phyloP scores from a whole-genome alignment of 1,140 invertebrate genomes.

The Saxidomus purpurata region DNA sequence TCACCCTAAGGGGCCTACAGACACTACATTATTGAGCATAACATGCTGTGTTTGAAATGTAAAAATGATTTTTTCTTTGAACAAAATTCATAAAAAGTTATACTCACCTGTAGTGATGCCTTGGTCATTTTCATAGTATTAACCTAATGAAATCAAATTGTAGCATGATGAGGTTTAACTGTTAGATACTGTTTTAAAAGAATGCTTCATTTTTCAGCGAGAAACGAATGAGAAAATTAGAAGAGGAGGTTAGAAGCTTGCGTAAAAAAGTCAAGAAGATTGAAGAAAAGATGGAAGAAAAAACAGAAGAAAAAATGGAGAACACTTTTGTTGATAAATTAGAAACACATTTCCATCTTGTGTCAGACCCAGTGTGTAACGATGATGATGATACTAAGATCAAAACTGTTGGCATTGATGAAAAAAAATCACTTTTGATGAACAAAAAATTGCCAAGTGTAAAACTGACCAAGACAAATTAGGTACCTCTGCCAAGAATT shows the following conservation, averaged over 20 bases:
- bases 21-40: slow-evolving; percentile 45
- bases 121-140: slow-evolving; percentile 42
- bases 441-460: no score
- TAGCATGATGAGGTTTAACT: slow-evolving; percentile 47
- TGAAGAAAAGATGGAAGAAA: slow-evolving; percentile 2
- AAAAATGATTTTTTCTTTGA: slow-evolving; percentile 40
- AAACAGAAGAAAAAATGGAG: slow-evolving; percentile 17
- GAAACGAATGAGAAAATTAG: slow-evolving; percentile 47
- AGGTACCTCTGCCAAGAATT: slow-evolving; percentile 45
- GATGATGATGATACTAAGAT: slow-evolving; percentile 41
- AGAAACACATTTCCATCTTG: slow-evolving; percentile 43
- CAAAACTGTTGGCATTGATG: slow-evolving; percentile 46
- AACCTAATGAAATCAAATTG: slow-evolving; percentile 45
- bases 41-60: slow-evolving; percentile 47
- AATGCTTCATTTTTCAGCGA: slow-evolving; percentile 44
- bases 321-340: slow-evolving; percentile 35
- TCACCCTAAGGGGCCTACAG: slow-evolving; percentile 42
- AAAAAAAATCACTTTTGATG: slow-evolving; percentile 1
- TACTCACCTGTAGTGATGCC: slow-evolving; percentile 45
- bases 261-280: slow-evolving; percentile 39
- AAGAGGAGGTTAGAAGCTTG: slow-evolving; percentile 40
- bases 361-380: slow-evolving; percentile 35
- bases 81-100: slow-evolving; percentile 43
- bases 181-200: slow-evolving; percentile 47
- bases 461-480: slow-evolving; percentile 45